Percentiles rank a stretch among this genome's conserved stretches.
Evolutionary conservation across 2,888 invertebrate species (phyloP).

Genomic region (Zeuzera pyrina): DNA sequence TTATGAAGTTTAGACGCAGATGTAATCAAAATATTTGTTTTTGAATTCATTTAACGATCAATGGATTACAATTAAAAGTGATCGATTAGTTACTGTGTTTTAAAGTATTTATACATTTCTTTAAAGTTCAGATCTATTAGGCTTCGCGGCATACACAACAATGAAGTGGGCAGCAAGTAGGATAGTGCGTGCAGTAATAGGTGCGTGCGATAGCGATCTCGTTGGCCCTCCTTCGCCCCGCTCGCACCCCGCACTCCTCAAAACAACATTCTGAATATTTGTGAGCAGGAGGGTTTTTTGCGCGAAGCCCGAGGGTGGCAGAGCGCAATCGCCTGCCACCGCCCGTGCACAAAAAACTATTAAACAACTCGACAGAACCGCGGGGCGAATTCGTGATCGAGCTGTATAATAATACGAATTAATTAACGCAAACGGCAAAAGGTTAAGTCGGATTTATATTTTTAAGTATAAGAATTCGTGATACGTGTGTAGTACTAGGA

Average conservation of each 20-base stretch:
- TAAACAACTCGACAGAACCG: conserved; percentile 65
- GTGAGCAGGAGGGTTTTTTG: conserved; percentile 69
- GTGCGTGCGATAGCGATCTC: conserved; percentile 73
- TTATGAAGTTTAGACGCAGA: no score
- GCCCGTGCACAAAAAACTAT: conserved; percentile 62
- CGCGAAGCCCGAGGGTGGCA: conserved; percentile 66
- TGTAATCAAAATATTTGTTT: no score
- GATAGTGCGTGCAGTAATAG: conserved; percentile 66
- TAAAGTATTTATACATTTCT: no score
- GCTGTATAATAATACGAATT: conserved; percentile 57
- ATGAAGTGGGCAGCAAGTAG: conserved; percentile 64
- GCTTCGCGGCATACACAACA: conserved; percentile 52
- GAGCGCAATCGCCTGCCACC: conserved; percentile 63
- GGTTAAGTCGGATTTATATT: no score
- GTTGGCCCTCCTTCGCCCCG: conserved; percentile 37
- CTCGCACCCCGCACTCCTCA: conserved; percentile 37
- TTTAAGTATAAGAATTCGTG: no score
- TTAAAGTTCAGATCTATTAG: no score
- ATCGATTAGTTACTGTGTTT: no score
- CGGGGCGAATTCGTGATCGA: conserved; percentile 65
- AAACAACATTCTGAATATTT: conserved; percentile 67
- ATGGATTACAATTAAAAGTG: no score
- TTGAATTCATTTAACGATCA: no score
- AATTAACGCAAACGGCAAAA: conserved; percentile 62
- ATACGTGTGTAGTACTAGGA: no score